Conservation (phyloP, 2,113 vertebrate species). For the Naja naja region DNA sequence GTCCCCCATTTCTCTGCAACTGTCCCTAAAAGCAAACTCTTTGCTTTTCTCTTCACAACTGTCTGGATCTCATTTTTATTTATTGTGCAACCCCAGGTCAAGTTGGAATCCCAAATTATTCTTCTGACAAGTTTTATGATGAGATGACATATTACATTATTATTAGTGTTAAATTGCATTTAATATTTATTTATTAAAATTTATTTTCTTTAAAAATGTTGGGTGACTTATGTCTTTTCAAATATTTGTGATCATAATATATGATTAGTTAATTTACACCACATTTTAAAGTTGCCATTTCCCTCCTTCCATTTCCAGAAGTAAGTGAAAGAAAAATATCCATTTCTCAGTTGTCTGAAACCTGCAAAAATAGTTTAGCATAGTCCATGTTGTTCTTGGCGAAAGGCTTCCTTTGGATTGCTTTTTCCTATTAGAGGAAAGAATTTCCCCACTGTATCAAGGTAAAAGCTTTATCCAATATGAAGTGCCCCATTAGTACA, state of each 20-base stretch:
- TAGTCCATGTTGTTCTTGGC: slow-evolving; percentile 54
- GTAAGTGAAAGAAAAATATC: slow-evolving; percentile 35
- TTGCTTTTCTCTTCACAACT: neutral
- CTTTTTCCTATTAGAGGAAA: slow-evolving; percentile 69
- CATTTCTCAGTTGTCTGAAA: slow-evolving; percentile 36
- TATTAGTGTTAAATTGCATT: neutral
- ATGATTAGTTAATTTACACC: neutral
- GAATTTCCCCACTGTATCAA: slow-evolving; percentile 64
- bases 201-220: neutral
- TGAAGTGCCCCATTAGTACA: slow-evolving; percentile 56
- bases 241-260: neutral
- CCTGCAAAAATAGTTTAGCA: slow-evolving; percentile 51
- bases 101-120: neutral
- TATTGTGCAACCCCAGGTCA: neutral
- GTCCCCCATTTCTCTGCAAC: neutral
- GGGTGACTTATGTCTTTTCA: neutral
- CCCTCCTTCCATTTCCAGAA: slow-evolving; percentile 32
- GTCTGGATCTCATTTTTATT: neutral
- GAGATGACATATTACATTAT: neutral
- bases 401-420: slow-evolving; percentile 46
- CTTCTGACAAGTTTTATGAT: neutral
- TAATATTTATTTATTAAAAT: neutral
- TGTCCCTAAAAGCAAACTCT: neutral
- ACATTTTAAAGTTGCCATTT: slow-evolving; percentile 28
- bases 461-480: slow-evolving; percentile 62